Conservation (phyloP, 2,888 invertebrate species). For the Sarcophaga rosellei region DNA sequence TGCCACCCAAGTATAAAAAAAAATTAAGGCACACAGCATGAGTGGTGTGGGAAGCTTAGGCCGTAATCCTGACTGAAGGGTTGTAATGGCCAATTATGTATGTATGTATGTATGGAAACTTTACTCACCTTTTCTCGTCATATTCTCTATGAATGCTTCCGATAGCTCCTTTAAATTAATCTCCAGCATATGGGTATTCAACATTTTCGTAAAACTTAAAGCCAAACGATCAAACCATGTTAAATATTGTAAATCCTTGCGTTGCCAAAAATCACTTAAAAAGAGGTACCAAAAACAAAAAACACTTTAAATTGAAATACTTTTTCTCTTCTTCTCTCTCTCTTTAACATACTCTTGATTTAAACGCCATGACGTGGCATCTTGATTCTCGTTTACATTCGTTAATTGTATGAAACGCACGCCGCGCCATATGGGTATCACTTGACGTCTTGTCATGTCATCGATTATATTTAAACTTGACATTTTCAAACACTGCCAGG, state of each 20-base stretch:
- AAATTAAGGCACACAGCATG: no score
- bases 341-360: conserved; percentile 37
- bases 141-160: conserved; percentile 70
- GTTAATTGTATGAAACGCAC: conserved; percentile 82
- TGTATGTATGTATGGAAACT: no score
- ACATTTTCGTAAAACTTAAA: conserved; percentile 83
- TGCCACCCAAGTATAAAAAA: no score
- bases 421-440: conserved; percentile 85
- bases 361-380: background rate
- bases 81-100: no score
- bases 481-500: conserved; percentile 79
- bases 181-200: conserved; percentile 86
- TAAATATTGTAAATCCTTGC: conserved; percentile 73
- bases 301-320: conserved; percentile 11
- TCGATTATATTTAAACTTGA: conserved; percentile 83
- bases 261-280: conserved; percentile 67
- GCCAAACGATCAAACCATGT: conserved; percentile 85
- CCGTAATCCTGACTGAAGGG: no score
- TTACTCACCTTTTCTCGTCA: conserved; percentile 43
- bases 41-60: no score
- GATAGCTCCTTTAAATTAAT: conserved; percentile 83
- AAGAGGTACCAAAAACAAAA: background rate
- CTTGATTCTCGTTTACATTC: conserved; percentile 13
- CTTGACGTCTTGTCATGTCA: conserved; percentile 83
- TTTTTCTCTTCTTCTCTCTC: background rate